Percentiles rank a stretch among this genome's conserved stretches.
Evolutionary conservation across 1,140 invertebrate species (phyloP).

Genomic region (Gryllus bimaculatus): DNA sequence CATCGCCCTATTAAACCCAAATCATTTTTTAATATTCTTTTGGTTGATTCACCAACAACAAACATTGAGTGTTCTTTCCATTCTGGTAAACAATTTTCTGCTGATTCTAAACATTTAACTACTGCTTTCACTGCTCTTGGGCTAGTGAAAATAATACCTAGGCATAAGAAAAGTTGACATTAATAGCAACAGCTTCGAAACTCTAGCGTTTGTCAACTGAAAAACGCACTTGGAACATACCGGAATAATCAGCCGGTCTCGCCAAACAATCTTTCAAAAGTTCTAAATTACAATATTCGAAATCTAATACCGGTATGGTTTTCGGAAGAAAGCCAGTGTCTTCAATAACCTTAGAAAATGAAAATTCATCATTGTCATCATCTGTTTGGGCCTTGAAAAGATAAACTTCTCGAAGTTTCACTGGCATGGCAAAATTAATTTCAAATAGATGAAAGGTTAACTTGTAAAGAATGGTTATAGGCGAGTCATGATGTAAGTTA

Average conservation of each 20-base stretch:
- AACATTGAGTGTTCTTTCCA: not conserved
- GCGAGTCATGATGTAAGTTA: too few species aligned
- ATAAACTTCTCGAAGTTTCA: not conserved
- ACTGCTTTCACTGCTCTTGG: not conserved
- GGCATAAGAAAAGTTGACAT: not conserved
- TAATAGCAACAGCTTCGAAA: too few species aligned
- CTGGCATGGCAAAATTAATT: not conserved
- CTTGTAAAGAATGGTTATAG: too few species aligned
- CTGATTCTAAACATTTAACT: not conserved
- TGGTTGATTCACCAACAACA: not conserved
- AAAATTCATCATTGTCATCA: not conserved
- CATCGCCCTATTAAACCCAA: not conserved
- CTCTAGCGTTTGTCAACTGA: too few species aligned
- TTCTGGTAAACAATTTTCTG: not conserved
- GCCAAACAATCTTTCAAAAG: not conserved
- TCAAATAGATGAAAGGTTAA: too few species aligned
- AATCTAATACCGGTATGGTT: not conserved
- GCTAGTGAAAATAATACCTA: not conserved
- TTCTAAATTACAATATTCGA: not conserved
- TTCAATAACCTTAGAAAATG: not conserved
- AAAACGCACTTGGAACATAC: not conserved
- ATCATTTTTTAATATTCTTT: not conserved
- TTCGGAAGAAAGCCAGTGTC: not conserved
- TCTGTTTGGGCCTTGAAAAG: not conserved
- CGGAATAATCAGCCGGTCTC: not conserved